Evolutionary conservation across 37 sponge, comb jelly and placozoan species (phyloP).

Genomic region (Chondrilla cf. caribensis): DNA sequence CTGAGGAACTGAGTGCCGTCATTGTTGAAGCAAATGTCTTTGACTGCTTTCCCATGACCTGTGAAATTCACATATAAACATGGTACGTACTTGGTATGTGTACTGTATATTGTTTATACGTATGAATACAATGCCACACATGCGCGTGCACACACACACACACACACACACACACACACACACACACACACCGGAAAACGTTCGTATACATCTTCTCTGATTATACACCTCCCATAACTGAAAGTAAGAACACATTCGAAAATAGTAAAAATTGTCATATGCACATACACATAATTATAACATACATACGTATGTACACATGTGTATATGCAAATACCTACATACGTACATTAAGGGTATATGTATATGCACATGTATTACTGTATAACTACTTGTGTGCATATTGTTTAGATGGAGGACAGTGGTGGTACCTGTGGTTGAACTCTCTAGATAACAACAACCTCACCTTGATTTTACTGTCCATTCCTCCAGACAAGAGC

Average conservation of each 20-base stretch:
- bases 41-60: slow-evolving; percentile 94
- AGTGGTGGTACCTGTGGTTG: no score
- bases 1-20: slow-evolving; percentile 95
- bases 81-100: no score
- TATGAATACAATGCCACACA: no score
- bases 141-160: slow-evolving; percentile 14
- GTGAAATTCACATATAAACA: neutral
- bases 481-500: slow-evolving; percentile 94
- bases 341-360: no score
- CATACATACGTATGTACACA: neutral
- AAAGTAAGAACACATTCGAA: neutral
- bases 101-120: no score
- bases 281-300: no score
- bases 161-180: no score
- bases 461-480: slow-evolving; percentile 90
- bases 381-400: no score
- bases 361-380: no score
- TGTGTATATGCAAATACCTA: neutral
- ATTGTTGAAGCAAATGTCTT: slow-evolving; percentile 86
- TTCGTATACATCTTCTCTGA: slow-evolving; percentile 81
- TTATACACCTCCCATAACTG: slow-evolving; percentile 96
- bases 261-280: neutral
- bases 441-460: no score
- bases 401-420: no score
- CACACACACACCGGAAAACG: slow-evolving; percentile 59